Evolutionary conservation across 2,888 invertebrate genomes (phyloP).

Genomic region (Cheilosia grossa): DNA sequence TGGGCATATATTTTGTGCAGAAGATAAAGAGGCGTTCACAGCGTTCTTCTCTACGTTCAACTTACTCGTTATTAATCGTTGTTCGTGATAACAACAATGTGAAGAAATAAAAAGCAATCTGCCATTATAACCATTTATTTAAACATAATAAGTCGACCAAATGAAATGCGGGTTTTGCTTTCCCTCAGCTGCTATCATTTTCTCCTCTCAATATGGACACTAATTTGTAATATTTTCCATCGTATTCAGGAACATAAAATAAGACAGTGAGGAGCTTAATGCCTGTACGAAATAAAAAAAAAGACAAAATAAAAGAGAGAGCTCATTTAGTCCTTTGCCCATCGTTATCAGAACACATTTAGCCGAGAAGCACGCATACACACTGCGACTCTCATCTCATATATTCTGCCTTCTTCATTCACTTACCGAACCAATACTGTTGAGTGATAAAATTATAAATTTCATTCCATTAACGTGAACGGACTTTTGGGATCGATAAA

Average conservation of each 20-base stretch:
- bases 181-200: background rate
- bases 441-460: constrained; percentile 63
- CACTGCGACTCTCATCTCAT: background rate
- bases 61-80: too few relatives aligned
- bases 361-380: constrained; percentile 1
- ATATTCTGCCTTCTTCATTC: constrained; percentile 24
- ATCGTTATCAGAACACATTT: constrained; percentile 53
- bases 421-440: constrained; percentile 70
- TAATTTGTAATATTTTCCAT: constrained; percentile 66
- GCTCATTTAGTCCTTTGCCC: constrained; percentile 9
- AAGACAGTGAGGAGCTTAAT: constrained; percentile 67
- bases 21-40: too few relatives aligned
- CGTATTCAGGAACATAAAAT: constrained; percentile 70
- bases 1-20: too few relatives aligned
- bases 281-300: constrained; percentile 10
- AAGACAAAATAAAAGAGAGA: constrained; percentile 2
- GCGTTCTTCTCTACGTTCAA: too few relatives aligned
- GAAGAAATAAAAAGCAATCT: too few relatives aligned
- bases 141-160: too few relatives aligned
- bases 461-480: constrained; percentile 68
- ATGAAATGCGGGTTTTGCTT: background rate
- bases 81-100: too few relatives aligned
- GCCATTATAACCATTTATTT: too few relatives aligned
- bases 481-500: constrained; percentile 69
- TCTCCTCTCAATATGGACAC: constrained; percentile 34